phyloP scores from a whole-genome alignment of 1,140 invertebrate species.

The Penaeus vannamei region DNA sequence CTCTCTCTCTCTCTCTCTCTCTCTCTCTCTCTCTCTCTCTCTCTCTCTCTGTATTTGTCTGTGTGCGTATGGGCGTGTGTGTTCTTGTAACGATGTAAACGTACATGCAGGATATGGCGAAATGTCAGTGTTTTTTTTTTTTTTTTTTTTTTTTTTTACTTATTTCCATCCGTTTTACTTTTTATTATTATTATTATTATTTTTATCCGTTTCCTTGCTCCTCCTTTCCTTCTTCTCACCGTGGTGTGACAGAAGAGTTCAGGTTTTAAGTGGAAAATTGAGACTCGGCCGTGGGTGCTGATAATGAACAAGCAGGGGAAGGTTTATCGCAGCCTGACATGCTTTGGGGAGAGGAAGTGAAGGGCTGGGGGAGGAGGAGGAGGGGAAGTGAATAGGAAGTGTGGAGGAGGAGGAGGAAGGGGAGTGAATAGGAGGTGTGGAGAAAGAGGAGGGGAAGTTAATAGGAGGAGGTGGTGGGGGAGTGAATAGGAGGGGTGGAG shows the following conservation, averaged over 20 bases:
- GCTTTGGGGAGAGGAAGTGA: neutral
- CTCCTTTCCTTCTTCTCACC: too few species aligned
- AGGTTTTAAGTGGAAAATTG: too few species aligned
- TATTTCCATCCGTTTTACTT: neutral
- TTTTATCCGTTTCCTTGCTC: too few species aligned
- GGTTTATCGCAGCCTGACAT: neutral
- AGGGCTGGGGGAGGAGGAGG: neutral
- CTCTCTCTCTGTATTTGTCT: neutral
- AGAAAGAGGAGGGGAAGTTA: too few species aligned
- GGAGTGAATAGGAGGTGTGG: neutral
- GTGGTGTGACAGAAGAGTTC: too few species aligned
- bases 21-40: conserved; percentile 35
- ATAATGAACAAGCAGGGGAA: neutral
- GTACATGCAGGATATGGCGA: neutral
- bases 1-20: conserved; percentile 32
- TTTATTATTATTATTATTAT: too few species aligned
- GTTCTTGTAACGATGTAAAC: neutral
- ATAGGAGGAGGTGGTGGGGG: too few species aligned
- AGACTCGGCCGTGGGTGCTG: neutral
- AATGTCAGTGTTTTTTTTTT: too few species aligned
- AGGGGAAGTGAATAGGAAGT: neutral
- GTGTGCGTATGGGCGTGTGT: neutral
- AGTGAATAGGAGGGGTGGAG: neutral
- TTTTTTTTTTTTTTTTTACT: neutral
- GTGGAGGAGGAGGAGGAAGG: neutral